A percentile compares a stretch with the other conserved stretches of the same genome.
phyloP scores from a whole-genome alignment of 2,797 vertebrate genomes.

The Neopelma chrysocephalum region DNA sequence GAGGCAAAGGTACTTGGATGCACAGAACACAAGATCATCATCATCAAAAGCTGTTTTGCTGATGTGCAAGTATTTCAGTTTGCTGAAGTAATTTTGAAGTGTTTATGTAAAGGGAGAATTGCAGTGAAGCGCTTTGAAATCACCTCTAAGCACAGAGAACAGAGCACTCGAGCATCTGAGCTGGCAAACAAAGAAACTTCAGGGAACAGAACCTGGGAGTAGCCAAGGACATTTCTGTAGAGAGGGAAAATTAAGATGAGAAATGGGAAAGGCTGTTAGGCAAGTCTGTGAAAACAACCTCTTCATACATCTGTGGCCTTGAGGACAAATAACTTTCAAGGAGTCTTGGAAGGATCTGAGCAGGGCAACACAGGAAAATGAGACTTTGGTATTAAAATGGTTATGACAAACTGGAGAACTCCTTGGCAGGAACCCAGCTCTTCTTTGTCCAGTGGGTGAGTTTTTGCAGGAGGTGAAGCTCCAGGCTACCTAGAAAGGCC shows the following conservation, averaged over 20 bases:
- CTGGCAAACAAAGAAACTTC: slow-evolving; percentile 16
- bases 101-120: background rate
- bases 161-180: background rate
- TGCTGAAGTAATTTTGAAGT: slow-evolving; percentile 28
- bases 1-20: background rate
- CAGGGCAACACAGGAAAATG: background rate
- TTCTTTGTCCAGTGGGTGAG: background rate
- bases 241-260: background rate
- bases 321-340: slow-evolving; percentile 30
- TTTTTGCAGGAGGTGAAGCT: background rate
- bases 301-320: background rate
- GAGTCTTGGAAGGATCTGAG: background rate
- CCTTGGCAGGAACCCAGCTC: background rate
- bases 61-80: background rate
- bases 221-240: background rate
- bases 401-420: background rate
- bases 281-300: background rate
- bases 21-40: background rate
- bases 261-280: background rate
- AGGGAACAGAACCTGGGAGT: background rate
- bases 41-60: background rate
- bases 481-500: background rate
- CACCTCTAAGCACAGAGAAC: background rate
- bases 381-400: background rate
- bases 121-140: background rate